phyloP scores from a whole-genome alignment of 2,797 vertebrate species.

The Sebastes iracundus region DNA sequence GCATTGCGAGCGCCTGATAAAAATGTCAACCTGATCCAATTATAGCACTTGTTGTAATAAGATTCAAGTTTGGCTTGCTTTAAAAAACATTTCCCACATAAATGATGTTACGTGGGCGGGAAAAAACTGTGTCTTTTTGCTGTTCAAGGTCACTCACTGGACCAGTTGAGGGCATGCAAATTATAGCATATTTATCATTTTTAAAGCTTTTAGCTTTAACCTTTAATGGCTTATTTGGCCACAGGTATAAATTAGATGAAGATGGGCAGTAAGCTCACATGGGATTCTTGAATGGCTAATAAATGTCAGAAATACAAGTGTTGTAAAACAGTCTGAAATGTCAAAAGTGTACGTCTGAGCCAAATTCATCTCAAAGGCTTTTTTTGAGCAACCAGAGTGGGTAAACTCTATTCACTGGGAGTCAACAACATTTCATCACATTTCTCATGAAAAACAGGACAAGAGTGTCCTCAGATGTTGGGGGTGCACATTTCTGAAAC shows the following conservation, averaged over 20 bases:
- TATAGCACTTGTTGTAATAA: conserved; percentile 78
- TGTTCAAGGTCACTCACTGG: conserved; percentile 55
- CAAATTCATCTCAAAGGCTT: conserved; percentile 1
- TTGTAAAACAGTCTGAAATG: not conserved
- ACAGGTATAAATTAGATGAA: not conserved
- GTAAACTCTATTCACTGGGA: not conserved
- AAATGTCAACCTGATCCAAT: conserved; percentile 82
- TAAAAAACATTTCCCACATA: conserved; percentile 64
- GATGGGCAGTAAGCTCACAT: not conserved
- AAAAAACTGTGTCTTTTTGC: not conserved
- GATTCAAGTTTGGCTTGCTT: conserved; percentile 73
- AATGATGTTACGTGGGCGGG: conserved; percentile 55
- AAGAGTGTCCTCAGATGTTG: not conserved
- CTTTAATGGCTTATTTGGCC: conserved; percentile 16
- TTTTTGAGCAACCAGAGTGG: not conserved
- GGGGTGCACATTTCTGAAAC: not conserved
- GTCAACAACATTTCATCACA: not conserved
- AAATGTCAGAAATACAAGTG: not conserved
- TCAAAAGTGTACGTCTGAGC: not conserved
- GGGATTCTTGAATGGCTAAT: not conserved
- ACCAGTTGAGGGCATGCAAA: conserved; percentile 35
- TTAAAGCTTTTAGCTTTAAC: conserved; percentile 24
- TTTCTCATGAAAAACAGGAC: not conserved
- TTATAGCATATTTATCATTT: conserved; percentile 21
- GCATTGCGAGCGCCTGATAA: conserved; percentile 81